These are phyloP conservation scores for Eubucco bourcierii DNA, from an alignment of 2,113 vertebrate species.

Conservation along the genomic window DNA sequence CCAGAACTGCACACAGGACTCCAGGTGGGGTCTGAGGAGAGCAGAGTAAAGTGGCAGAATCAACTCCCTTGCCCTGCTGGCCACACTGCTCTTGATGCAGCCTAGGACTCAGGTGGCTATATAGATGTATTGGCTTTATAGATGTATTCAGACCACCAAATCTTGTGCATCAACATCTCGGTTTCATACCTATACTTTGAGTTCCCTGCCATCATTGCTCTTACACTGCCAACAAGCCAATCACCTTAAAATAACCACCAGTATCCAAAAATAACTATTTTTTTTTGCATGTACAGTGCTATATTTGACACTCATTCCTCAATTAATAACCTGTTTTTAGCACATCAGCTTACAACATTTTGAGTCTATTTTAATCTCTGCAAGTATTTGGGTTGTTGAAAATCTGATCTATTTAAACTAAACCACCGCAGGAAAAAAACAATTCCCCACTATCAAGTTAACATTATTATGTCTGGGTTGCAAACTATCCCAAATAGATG, in stretches of 20 bases:
- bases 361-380: background rate
- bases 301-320: background rate
- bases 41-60: too few species aligned
- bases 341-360: background rate
- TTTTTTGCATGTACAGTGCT: background rate
- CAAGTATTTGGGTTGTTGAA: background rate
- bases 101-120: too few species aligned
- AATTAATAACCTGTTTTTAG: background rate
- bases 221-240: background rate
- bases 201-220: background rate
- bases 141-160: background rate
- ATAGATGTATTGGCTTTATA: too few species aligned
- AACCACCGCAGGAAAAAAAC: background rate
- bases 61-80: too few species aligned
- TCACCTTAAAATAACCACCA: constrained; percentile 17
- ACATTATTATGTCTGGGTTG: background rate
- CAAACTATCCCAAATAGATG: background rate
- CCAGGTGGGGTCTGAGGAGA: too few species aligned
- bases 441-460: background rate
- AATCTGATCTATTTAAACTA: background rate
- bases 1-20: too few species aligned
- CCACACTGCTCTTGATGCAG: too few species aligned
- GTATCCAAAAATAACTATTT: background rate
- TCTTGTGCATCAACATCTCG: background rate
- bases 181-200: background rate